These are phyloP conservation scores for Habropoda laboriosa DNA, from an alignment of 1,140 invertebrate genomes.

Conservation along the genomic window DNA sequence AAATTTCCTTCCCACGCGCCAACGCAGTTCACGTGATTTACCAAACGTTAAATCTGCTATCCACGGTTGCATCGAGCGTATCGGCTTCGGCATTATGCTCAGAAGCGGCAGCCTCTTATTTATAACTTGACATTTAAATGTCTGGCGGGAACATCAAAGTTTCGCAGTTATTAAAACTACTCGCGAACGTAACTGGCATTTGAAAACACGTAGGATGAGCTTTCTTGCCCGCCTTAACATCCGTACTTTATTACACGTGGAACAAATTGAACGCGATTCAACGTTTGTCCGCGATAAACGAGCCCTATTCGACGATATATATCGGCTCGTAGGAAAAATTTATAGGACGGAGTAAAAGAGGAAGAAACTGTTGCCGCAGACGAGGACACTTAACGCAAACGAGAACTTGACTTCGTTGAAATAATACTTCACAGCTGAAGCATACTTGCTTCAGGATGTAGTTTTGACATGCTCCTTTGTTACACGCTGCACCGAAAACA, in stretches of 20 bases:
- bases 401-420: background rate
- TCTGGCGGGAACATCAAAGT: conserved; percentile 30
- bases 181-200: conserved; percentile 26
- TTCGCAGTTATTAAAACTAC: conserved; percentile 15
- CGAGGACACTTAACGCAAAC: background rate
- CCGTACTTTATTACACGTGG: background rate
- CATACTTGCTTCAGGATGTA: no score
- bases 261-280: background rate
- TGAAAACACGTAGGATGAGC: background rate
- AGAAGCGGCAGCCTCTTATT: conserved; percentile 4
- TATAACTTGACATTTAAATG: conserved; percentile 47
- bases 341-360: background rate
- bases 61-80: no score
- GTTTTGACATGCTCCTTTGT: no score
- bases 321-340: background rate
- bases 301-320: background rate
- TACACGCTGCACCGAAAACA: no score
- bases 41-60: background rate
- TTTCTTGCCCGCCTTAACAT: background rate
- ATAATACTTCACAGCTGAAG: background rate
- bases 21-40: background rate
- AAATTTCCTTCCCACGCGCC: background rate
- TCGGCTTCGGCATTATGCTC: background rate
- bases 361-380: background rate
- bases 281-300: background rate